Percentiles rank a stretch among this genome's conserved stretches.
Evolutionary conservation across 2,797 vertebrate genomes (phyloP).

Genomic region (Monodelphis domestica): DNA sequence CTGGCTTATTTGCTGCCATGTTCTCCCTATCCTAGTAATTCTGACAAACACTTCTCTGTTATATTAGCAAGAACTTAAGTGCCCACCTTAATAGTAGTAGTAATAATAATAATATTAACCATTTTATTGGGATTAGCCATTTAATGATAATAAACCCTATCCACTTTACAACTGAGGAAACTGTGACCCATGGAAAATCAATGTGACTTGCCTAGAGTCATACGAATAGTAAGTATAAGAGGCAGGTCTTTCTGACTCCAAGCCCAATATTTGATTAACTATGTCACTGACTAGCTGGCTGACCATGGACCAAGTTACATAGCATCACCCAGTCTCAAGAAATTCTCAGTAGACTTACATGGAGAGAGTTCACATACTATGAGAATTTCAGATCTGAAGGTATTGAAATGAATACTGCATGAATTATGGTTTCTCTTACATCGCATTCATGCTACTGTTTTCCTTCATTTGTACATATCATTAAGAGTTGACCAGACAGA

Average conservation of each 20-base stretch:
- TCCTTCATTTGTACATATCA: neutral
- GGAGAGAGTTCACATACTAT: neutral
- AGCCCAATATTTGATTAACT: neutral
- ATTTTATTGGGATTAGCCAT: conserved; percentile 50
- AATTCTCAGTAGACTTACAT: neutral
- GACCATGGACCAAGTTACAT: neutral
- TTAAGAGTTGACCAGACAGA: neutral
- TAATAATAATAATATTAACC: conserved; percentile 33
- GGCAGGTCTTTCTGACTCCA: too few species aligned
- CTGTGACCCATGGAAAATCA: neutral
- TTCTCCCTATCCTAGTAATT: conserved; percentile 11
- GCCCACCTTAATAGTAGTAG: too few species aligned
- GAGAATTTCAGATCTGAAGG: neutral
- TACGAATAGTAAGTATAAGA: neutral
- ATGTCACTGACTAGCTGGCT: neutral
- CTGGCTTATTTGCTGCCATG: neutral
- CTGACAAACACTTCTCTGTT: neutral
- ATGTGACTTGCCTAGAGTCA: neutral
- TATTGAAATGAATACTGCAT: neutral
- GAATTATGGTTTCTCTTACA: neutral
- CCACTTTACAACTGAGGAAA: neutral
- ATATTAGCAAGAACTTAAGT: conserved; percentile 23
- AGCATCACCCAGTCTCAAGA: neutral
- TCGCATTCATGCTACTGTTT: neutral
- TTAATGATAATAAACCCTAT: neutral